phyloP scores from a whole-genome alignment of 2,113 vertebrate genomes.

The Terrapene triunguis region DNA sequence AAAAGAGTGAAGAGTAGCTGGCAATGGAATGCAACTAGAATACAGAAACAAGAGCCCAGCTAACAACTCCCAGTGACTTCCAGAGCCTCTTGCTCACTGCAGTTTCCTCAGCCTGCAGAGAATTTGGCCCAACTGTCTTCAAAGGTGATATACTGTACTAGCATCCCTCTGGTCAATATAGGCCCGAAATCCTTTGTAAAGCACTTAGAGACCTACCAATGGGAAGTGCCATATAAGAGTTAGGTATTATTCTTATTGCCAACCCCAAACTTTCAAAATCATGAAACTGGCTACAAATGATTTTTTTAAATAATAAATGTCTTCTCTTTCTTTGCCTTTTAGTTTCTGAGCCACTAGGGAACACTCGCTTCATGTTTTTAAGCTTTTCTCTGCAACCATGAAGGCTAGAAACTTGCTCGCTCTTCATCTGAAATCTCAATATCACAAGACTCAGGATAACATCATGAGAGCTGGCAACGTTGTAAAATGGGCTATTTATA shows the following conservation, averaged over 20 bases:
- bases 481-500: background rate
- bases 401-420: background rate
- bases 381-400: background rate
- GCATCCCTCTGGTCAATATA: background rate
- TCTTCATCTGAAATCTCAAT: background rate
- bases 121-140: background rate
- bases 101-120: background rate
- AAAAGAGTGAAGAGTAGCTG: background rate
- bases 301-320: background rate
- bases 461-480: background rate
- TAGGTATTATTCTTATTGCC: rapidly evolving
- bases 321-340: background rate
- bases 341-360: background rate
- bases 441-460: background rate
- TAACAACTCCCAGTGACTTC: background rate
- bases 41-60: background rate
- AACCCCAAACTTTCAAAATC: background rate
- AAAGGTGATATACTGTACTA: background rate
- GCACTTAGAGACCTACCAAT: background rate
- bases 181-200: background rate
- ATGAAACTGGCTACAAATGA: background rate
- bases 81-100: background rate
- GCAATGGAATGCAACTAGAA: background rate
- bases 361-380: background rate
- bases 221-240: background rate